These are phyloP conservation scores for Drosophila parvula DNA, from an alignment of 1,140 invertebrate genomes.

Conservation along the genomic window DNA sequence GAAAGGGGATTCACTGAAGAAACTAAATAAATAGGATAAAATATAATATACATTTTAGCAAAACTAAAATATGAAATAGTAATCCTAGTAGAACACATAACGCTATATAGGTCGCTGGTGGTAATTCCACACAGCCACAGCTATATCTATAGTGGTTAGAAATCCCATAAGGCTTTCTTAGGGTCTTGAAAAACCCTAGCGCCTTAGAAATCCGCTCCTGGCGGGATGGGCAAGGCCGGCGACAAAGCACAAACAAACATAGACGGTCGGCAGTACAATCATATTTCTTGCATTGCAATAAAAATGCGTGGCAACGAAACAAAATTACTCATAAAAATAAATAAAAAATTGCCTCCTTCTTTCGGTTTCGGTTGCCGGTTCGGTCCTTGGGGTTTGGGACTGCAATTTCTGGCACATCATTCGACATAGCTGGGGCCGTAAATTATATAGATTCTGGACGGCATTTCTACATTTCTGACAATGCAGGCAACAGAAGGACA, in stretches of 20 bases:
- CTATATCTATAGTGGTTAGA: no score
- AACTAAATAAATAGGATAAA: not conserved
- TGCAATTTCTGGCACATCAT: conserved; percentile 76
- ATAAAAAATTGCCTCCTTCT: conserved; percentile 68
- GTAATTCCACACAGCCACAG: no score
- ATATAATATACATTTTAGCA: not conserved
- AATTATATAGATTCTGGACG: conserved; percentile 66
- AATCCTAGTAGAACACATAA: not conserved
- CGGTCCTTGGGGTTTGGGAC: conserved; percentile 6
- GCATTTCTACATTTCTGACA: conserved; percentile 42
- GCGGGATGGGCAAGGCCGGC: not conserved
- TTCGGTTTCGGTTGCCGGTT: conserved; percentile 3
- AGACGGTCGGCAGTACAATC: conserved; percentile 48
- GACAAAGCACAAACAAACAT: conserved; percentile 33
- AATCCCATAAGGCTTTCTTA: no score
- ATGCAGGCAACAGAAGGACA: conserved; percentile 7
- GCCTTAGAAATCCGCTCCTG: conserved; percentile 9
- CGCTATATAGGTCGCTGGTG: not conserved
- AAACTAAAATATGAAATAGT: not conserved
- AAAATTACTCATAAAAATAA: conserved; percentile 76
- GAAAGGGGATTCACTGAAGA: not conserved
- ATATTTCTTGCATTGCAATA: conserved; percentile 70
- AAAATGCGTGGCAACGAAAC: conserved; percentile 71
- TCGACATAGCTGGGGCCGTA: conserved; percentile 57
- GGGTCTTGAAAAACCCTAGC: not conserved